A percentile compares a stretch with the other conserved stretches of the same genome.
phyloP scores from a whole-genome alignment of 1,140 invertebrate species.

The Drosophila arawakana region DNA sequence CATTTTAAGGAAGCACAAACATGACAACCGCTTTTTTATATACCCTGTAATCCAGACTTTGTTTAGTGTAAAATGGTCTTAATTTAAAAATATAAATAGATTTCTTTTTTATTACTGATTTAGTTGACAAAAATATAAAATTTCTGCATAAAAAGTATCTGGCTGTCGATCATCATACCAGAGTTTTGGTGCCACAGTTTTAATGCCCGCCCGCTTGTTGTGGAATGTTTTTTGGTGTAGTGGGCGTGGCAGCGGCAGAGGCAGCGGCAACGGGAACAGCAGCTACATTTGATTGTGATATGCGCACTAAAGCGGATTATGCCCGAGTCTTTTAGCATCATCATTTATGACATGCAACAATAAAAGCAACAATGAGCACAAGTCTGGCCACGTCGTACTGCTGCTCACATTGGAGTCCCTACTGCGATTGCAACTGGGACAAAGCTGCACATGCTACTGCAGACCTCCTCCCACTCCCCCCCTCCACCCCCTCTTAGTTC shows the following conservation, averaged over 20 bases:
- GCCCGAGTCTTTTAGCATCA: conserved; percentile 75
- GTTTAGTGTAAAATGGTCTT: no score
- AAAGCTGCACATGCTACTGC: conserved; percentile 7
- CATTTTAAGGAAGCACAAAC: no score
- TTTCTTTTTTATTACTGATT: no score
- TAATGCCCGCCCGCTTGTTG: conserved; percentile 1
- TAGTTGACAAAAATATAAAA: no score
- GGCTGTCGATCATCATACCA: neutral
- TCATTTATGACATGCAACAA: conserved; percentile 81
- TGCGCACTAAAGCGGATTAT: conserved; percentile 81
- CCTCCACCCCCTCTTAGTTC: neutral
- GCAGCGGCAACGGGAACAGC: conserved; percentile 1
- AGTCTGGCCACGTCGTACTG: conserved; percentile 20
- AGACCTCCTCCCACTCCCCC: neutral
- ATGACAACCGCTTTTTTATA: no score
- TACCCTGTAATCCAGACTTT: no score
- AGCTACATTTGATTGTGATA: conserved; percentile 75
- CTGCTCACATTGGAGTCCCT: conserved; percentile 24
- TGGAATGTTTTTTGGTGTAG: conserved; percentile 4
- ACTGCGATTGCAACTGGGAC: conserved; percentile 31
- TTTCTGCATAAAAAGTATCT: neutral
- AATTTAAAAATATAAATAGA: no score
- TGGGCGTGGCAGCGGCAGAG: neutral
- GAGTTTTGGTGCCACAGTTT: neutral
- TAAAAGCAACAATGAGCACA: conserved; percentile 46